Percentiles rank a stretch among this genome's conserved stretches.
Conservation (phyloP, 1,140 invertebrate genomes). For the Zaprionus nigranus region DNA sequence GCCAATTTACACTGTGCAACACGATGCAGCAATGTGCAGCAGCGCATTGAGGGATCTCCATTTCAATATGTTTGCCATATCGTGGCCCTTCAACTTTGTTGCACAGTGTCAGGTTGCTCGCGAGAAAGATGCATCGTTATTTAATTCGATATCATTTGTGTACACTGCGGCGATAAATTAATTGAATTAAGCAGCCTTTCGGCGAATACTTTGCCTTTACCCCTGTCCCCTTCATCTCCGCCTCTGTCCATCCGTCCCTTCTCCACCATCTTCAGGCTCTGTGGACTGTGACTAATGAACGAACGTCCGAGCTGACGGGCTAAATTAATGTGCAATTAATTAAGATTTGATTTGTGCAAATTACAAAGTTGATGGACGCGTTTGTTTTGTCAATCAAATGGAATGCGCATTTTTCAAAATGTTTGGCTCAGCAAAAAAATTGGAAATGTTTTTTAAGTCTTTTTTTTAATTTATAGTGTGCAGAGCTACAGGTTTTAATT, state of each 20-base stretch:
- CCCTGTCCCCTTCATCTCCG: background rate
- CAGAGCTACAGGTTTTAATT: too few species aligned
- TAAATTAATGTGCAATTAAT: constrained; percentile 43
- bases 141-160: constrained; percentile 69
- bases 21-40: constrained; percentile 1
- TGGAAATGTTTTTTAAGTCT: background rate
- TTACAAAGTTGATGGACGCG: constrained; percentile 4
- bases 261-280: background rate
- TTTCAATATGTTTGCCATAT: background rate
- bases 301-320: background rate
- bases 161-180: constrained; percentile 58
- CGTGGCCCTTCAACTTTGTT: background rate
- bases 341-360: constrained; percentile 22
- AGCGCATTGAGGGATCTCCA: background rate
- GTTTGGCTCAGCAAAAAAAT: background rate
- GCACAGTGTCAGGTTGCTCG: constrained; percentile 28
- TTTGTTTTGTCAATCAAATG: background rate
- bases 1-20: constrained; percentile 50
- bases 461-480: background rate
- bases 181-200: constrained; percentile 57
- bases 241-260: background rate
- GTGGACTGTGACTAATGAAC: constrained; percentile 44
- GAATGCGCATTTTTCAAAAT: background rate
- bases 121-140: constrained; percentile 58
- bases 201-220: constrained; percentile 31